Evolutionary conservation across 2,797 vertebrate genomes (phyloP), one percentile per base, ranked within the genome.

Genomic region (Cyprinella venusta): DNA sequence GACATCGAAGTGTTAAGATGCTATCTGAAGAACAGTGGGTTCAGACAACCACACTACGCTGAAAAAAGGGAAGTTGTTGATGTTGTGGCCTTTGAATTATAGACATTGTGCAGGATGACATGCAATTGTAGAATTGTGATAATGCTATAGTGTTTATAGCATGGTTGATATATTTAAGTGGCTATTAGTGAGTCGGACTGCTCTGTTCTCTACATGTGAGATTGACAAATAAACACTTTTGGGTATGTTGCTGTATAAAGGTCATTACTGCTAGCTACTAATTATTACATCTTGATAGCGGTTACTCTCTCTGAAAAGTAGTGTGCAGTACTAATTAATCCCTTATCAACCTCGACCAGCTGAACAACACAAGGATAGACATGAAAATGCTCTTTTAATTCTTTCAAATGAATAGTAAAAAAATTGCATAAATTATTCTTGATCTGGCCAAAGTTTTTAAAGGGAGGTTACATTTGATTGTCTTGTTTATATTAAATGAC

Each of bases 1-100:
- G 10, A 61, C 10, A 56, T 18, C 59, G n/a, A 69, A 79, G 48
- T 69, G 77, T 68, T 68, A 79, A 40, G 19, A 36, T 30, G 65
- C 21, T 30, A 68, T 2, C 4, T 52, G 8, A 56, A 24, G 18
- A 70, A 59, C 5, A 59, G n/a, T 33, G 52, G 7, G 10, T 33
- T n/a, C 26, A 78, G 12, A 65, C 12, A 65, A 65, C 76, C 76
- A 78, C 76, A 59, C 67, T 21, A 26, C 9, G 36, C 36, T 45
- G 40, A 38, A 9, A 70, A 70, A 59, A 70, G 30, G 18, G 2
- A 38, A 80, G 64, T 63, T 48, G 13, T 48, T 48, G 64, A 45
- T 48, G 13, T 48, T 48, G 45, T 48, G 45, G 45, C 16, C 21
- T 2, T 4, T 56, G 36, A 61, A 61, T 61, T 52, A 52, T 8